Evolutionary conservation across 2,113 vertebrate species (phyloP).

Genomic region (Herpetotheres cachinnans): DNA sequence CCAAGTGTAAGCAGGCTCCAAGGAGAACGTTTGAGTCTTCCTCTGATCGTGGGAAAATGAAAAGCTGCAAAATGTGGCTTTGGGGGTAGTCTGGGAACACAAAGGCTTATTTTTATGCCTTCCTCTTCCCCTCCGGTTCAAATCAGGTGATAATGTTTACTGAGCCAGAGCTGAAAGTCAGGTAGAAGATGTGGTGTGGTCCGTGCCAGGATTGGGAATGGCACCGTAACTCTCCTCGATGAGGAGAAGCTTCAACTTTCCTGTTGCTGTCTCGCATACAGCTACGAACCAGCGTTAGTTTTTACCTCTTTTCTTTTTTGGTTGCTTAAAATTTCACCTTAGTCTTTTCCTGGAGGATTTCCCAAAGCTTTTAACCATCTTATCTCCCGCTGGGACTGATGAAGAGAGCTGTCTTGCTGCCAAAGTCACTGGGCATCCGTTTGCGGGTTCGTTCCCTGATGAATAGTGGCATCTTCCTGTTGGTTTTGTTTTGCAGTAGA

Average conservation of each 20-base stretch:
- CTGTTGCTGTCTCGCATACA: accelerated
- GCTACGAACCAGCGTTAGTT: background rate
- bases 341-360: background rate
- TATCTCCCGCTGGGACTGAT: accelerated
- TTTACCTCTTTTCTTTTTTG: background rate
- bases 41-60: background rate
- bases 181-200: background rate
- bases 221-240: background rate
- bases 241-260: background rate
- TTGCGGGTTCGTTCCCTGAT: background rate
- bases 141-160: background rate
- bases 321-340: background rate
- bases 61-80: background rate
- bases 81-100: background rate
- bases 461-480: background rate
- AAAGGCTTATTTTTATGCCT: background rate
- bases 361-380: background rate
- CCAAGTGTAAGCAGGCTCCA: background rate
- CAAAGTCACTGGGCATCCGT: accelerated
- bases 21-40: background rate
- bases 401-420: background rate
- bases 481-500: background rate
- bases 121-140: background rate
- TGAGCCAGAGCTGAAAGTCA: background rate
- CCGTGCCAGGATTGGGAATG: background rate